Evolutionary conservation across 1,140 invertebrate genomes (phyloP), one percentile per base, ranked within the genome.

Genomic region (Dendroctonus valens): DNA sequence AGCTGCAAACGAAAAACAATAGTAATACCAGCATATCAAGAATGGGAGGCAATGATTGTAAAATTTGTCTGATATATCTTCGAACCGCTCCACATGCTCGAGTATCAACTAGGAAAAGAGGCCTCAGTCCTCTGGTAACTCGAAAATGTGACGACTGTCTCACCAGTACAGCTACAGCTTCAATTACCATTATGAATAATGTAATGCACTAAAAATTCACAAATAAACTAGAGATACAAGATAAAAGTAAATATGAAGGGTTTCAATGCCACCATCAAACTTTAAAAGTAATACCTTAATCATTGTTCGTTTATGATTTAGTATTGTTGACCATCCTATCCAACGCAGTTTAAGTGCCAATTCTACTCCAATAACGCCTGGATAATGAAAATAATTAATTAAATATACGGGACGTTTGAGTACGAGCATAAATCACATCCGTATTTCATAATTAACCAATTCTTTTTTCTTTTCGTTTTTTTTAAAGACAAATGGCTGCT

Each of bases 61-160:
- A 80, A 70, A 90, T 89, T 77, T 90, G 88, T 69, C 88, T 75
- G 55, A 90, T 89, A 73, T 89, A 90, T 73, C 88, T 79, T 59
- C 89, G 76, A 5, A 91, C 88, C 5, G 85, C 87, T 40, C 91
- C 88, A 69, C 91, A 90, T 70, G 93, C 92, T 72, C 91, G 84
- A 15, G 92, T 94, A 78, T 96, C 92, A 14, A 96, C 87, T 41
- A 96, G 77, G 81, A 96, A 96, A 68, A 96, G 90, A 15, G 94
- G 93, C n/a, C 94, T 81, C 7, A 96, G 78, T 5, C 93, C 91
- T 70, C 94, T 80, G 1, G 93, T 94, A 14, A 94, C 91, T 6
- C 94, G 83, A 75, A 95, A 92, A 79, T 96, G 93, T 5, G 89
- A 91, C 0, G 88, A 88, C 77, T 94, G 92, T 50, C 93, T 82